A percentile compares a stretch with the other conserved stretches of the same genome.
Conservation (phyloP, 2,797 vertebrate genomes). For the Antrozous pallidus region DNA sequence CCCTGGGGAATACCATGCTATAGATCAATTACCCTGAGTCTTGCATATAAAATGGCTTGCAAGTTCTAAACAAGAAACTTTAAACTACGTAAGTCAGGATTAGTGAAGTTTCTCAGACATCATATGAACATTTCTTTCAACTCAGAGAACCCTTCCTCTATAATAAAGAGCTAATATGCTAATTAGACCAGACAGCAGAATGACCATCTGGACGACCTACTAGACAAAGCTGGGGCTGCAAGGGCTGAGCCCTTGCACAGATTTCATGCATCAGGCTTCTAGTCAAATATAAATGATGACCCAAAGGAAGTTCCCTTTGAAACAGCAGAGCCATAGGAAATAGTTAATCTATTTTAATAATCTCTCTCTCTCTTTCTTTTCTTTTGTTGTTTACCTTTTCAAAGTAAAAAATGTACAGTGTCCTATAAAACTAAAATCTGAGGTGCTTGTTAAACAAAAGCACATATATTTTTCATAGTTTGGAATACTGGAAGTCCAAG, state of each 20-base stretch:
- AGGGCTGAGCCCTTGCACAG: too few species aligned
- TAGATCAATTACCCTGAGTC: neutral
- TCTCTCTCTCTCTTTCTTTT: neutral
- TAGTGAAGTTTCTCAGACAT: neutral
- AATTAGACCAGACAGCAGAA: too few species aligned
- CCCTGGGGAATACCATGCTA: accelerated
- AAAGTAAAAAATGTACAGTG: neutral
- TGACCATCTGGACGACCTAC: too few species aligned
- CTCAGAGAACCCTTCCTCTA: neutral
- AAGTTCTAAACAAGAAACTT: neutral
- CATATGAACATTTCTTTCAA: neutral
- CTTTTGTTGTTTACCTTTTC: neutral
- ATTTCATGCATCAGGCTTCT: too few species aligned
- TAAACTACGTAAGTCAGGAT: neutral
- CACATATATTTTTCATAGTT: neutral
- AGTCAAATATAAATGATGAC: neutral
- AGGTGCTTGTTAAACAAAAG: neutral
- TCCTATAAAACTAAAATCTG: neutral
- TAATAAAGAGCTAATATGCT: too few species aligned
- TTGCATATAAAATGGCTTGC: neutral
- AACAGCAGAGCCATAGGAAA: neutral
- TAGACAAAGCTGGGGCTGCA: too few species aligned
- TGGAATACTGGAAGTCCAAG: neutral
- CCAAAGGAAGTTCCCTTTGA: neutral
- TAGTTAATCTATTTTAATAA: neutral